phyloP scores from a whole-genome alignment of 2,888 invertebrate genomes.

The Spialia ferax region DNA sequence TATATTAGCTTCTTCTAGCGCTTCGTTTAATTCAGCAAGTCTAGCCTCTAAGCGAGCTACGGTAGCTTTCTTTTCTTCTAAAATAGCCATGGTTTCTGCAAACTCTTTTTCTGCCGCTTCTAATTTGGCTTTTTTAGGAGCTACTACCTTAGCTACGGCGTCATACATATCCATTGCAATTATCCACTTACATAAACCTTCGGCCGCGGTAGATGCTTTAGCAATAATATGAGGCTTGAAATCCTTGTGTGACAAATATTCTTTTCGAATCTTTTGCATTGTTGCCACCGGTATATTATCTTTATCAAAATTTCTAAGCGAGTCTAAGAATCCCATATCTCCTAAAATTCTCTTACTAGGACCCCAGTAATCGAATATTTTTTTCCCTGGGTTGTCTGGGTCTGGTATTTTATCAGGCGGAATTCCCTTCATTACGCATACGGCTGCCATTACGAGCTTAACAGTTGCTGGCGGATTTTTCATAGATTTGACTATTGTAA shows the following conservation, averaged over 20 bases:
- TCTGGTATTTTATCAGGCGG: conserved; percentile 92
- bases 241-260: conserved; percentile 91
- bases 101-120: conserved; percentile 93
- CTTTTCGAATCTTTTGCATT: conserved; percentile 92
- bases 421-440: conserved; percentile 95
- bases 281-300: conserved; percentile 92
- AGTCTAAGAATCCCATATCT: conserved; percentile 92
- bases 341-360: conserved; percentile 94
- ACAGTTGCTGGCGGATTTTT: conserved; percentile 94
- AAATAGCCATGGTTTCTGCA: conserved; percentile 93
- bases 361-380: conserved; percentile 94
- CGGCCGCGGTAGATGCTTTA: conserved; percentile 97
- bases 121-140: conserved; percentile 94
- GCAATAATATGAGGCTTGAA: conserved; percentile 93
- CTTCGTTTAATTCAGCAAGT: conserved; percentile 90
- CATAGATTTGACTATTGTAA: conserved; percentile 95
- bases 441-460: conserved; percentile 95
- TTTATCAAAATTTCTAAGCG: conserved; percentile 93
- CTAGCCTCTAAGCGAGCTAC: conserved; percentile 92
- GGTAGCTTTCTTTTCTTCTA: conserved; percentile 93
- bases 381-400: conserved; percentile 88
- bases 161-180: conserved; percentile 96
- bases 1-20: conserved; percentile 88
- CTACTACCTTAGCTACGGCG: conserved; percentile 92
- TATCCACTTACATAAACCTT: conserved; percentile 97